Conservation (phyloP, 2,797 vertebrate genomes). For the Falco novaeseelandiae region DNA sequence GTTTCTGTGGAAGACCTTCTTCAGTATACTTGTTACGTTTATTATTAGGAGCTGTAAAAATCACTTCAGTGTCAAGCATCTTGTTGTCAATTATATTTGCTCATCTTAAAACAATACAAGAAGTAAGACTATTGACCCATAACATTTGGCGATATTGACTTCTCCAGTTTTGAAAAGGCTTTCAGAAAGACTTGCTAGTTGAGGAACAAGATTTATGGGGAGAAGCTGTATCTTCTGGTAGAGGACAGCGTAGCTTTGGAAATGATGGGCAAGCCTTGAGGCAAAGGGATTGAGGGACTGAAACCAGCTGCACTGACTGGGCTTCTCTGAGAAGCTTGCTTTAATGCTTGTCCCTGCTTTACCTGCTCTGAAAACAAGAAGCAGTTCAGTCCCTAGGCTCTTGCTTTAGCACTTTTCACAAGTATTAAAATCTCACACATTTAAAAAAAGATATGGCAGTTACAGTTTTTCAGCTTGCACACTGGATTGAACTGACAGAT, state of each 20-base stretch:
- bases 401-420: constrained; percentile 27
- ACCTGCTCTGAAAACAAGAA: not conserved
- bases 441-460: constrained; percentile 33
- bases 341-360: not conserved
- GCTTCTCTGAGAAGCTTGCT: not conserved
- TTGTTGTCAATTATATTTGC: not conserved
- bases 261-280: not conserved
- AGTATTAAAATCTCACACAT: constrained; percentile 33
- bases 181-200: not conserved
- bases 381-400: not conserved
- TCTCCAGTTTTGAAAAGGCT: not conserved
- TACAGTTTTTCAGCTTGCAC: constrained; percentile 24
- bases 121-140: not conserved
- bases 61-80: not conserved
- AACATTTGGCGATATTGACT: not conserved
- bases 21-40: not conserved
- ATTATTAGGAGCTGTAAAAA: not conserved
- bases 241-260: not conserved
- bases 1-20: not conserved
- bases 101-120: constrained; percentile 1
- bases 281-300: not conserved
- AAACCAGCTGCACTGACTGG: not conserved
- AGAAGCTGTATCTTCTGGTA: not conserved
- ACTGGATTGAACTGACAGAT: constrained; percentile 21
- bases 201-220: not conserved